Conservation (phyloP, 2,113 vertebrate genomes). For the Prinia subflava region DNA sequence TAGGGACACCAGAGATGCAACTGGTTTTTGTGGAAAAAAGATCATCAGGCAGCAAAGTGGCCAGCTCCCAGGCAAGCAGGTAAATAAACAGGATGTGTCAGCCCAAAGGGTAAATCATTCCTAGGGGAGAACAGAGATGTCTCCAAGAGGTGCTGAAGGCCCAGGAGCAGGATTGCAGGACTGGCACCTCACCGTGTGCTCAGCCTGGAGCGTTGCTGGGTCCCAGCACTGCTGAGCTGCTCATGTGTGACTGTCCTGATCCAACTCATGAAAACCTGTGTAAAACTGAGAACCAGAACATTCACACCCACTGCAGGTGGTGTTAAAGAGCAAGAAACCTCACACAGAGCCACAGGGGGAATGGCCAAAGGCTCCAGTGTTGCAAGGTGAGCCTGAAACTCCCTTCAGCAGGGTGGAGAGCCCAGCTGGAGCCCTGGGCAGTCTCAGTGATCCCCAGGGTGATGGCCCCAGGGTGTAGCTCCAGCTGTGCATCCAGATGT, state of each 20-base stretch:
- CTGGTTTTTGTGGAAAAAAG: neutral
- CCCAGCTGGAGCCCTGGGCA: neutral
- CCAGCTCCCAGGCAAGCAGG: neutral
- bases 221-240: neutral
- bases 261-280: neutral
- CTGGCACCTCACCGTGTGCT: accelerated
- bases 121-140: neutral
- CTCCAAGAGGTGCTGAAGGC: neutral
- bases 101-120: neutral
- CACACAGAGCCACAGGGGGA: neutral
- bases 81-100: neutral
- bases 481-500: neutral
- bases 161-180: neutral
- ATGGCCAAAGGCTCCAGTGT: neutral
- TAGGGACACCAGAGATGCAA: neutral
- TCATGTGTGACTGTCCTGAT: neutral
- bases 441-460: neutral
- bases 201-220: neutral
- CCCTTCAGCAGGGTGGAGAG: neutral
- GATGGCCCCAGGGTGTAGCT: neutral
- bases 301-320: too few relatives aligned
- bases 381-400: neutral
- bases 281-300: neutral
- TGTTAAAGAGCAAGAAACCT: neutral
- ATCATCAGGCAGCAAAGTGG: neutral